Evolutionary conservation across 1,140 invertebrate genomes (phyloP), one percentile per base, ranked within the genome.

Genomic region (Zaprionus camerounensis): DNA sequence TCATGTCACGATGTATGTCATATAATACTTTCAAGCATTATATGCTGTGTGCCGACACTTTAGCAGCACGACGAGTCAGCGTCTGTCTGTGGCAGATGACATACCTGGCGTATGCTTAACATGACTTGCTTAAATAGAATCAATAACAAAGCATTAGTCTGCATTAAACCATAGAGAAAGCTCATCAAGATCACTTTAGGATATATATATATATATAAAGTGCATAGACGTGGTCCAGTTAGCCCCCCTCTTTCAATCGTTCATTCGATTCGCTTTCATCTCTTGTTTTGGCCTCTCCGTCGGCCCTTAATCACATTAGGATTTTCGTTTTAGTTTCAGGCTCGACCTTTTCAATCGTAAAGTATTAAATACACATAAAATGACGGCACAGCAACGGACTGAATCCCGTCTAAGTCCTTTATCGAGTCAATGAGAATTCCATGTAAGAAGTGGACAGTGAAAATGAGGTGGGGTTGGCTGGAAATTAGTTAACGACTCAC

Each of bases 221-320:
- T n/a, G 5, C 5, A 15, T 15, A 15, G 36, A 4, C 38, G 38
- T 41, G n/a, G 41, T 46, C 41, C n/a, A 9, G n/a, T 7, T 7
- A 46, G 2, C 9, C 15, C 28, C 28, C 28, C 7, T 28, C 38
- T 41, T 51, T 51, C 7, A 24, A 51, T 51, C 20, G 20, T 24
- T 24, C 41, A 46, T 49, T 11, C 46, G 46, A 24, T 51, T 22
- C 20, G 12, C 31, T 53, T 51, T 64, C 46, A 51, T 31, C 24
- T 49, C 15, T 49, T 17, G 11, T 15, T 53, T 22, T 24, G n/a
- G 7, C 6, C 0, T 17, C 22, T 26, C 26, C 5, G 4, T 56
- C 31, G 63, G 6, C 31, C 22, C 31, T 66, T 56, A 66, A 66
- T 53, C 63, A 66, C 63, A 66, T 64, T 64, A 64, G 46, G 46